phyloP scores from a whole-genome alignment of 1,140 invertebrate genomes.

The Wasmannia auropunctata region DNA sequence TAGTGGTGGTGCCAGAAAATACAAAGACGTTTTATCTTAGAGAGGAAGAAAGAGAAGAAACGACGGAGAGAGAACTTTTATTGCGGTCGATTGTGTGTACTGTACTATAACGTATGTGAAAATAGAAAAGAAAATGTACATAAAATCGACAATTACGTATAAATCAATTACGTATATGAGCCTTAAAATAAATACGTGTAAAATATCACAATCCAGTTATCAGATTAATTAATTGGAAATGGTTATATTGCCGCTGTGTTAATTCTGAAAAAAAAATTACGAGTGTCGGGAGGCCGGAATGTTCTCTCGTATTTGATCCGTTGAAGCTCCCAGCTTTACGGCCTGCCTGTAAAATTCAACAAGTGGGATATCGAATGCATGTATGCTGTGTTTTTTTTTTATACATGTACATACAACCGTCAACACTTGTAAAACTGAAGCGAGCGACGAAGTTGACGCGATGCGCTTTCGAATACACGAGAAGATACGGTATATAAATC shows the following conservation, averaged over 20 bases:
- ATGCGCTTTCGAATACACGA: not conserved
- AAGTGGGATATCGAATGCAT: not conserved
- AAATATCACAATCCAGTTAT: constrained; percentile 2
- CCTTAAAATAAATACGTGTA: not conserved
- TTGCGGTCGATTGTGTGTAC: not conserved
- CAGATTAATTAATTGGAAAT: constrained; percentile 15
- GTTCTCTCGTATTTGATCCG: not conserved
- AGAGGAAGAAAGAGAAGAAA: not conserved
- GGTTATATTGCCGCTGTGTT: not conserved
- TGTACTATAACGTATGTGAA: constrained; percentile 17
- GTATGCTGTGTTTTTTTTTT: not conserved
- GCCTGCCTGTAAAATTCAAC: not conserved
- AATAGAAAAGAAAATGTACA: constrained; percentile 32
- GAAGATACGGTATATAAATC: not conserved
- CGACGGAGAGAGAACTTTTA: not conserved
- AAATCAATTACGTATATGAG: not conserved
- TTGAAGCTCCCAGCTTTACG: not conserved
- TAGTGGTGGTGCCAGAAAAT: not conserved
- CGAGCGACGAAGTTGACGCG: not conserved
- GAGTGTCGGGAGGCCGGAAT: not conserved
- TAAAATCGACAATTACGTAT: constrained; percentile 13
- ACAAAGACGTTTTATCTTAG: not conserved
- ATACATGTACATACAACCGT: not conserved
- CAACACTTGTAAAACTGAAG: not conserved
- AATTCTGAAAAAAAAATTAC: not conserved